Conservation (phyloP, 2,113 vertebrate genomes). For the Trichomycterus rosablanca region DNA sequence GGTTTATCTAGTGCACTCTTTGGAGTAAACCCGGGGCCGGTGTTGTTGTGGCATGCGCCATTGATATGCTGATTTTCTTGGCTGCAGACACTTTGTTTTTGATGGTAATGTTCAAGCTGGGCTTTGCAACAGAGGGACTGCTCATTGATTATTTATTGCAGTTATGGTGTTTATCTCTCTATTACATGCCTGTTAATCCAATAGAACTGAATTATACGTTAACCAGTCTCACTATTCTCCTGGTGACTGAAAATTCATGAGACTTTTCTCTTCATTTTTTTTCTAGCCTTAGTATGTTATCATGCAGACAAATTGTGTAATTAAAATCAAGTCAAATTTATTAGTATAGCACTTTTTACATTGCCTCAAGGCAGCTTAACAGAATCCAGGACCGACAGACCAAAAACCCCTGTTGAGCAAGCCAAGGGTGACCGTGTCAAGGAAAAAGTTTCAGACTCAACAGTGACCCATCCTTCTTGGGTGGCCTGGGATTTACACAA, state of each 20-base stretch:
- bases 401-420: too few relatives aligned
- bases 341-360: too few relatives aligned
- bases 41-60: constrained; percentile 94
- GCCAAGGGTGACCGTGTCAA: too few relatives aligned
- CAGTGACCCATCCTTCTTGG: too few relatives aligned
- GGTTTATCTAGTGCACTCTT: constrained; percentile 95
- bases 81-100: constrained; percentile 81
- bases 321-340: neutral
- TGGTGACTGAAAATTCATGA: constrained; percentile 25
- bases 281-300: neutral
- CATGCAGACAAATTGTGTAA: neutral
- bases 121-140: constrained; percentile 52
- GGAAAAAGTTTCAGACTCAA: too few relatives aligned
- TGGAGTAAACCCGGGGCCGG: constrained; percentile 57
- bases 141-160: constrained; percentile 76
- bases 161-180: constrained; percentile 57
- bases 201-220: constrained; percentile 48
- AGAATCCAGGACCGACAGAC: too few relatives aligned
- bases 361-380: too few relatives aligned
- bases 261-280: neutral
- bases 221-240: constrained; percentile 34
- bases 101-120: constrained; percentile 64
- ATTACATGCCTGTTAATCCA: constrained; percentile 59
- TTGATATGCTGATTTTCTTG: constrained; percentile 98
- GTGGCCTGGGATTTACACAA: too few relatives aligned